phyloP scores from a whole-genome alignment of 2,888 invertebrate genomes.

The Odontocolon sp. region DNA sequence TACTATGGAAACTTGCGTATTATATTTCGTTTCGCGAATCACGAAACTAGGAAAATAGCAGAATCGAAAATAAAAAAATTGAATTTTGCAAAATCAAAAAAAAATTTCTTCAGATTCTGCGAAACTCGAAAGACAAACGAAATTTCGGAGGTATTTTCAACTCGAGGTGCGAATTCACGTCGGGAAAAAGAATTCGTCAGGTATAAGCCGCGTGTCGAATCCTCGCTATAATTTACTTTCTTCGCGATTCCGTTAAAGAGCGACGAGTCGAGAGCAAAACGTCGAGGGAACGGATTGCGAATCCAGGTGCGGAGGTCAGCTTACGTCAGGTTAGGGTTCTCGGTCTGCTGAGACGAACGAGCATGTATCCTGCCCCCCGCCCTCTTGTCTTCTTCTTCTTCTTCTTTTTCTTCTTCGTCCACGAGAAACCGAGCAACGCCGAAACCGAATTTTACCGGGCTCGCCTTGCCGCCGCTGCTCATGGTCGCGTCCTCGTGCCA shows the following conservation, averaged over 20 bases:
- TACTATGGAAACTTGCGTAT: neutral
- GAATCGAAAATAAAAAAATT: neutral
- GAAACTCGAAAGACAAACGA: no score
- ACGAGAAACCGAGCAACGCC: constrained; percentile 8
- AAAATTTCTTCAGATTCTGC: no score
- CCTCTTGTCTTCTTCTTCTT: constrained; percentile 13
- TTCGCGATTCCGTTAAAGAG: constrained; percentile 76
- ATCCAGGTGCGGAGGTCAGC: constrained; percentile 77
- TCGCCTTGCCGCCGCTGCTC: neutral
- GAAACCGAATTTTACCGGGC: neutral
- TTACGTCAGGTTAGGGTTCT: constrained; percentile 78
- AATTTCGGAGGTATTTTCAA: no score
- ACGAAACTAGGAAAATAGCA: constrained; percentile 8
- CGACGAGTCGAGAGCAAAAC: constrained; percentile 52
- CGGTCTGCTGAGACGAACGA: constrained; percentile 45
- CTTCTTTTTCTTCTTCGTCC: neutral
- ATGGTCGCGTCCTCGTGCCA: constrained; percentile 26
- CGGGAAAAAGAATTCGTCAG: constrained; percentile 4
- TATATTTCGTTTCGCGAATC: constrained; percentile 12
- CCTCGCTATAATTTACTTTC: constrained; percentile 74
- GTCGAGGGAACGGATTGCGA: constrained; percentile 70
- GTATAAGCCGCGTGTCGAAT: constrained; percentile 24
- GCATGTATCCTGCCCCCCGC: constrained; percentile 24
- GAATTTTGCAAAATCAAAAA: neutral
- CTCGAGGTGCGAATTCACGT: constrained; percentile 9